Base-by-base conservation (phyloP, 2,113 vertebrate genomes). In the Vidua chalybeata region DNA sequence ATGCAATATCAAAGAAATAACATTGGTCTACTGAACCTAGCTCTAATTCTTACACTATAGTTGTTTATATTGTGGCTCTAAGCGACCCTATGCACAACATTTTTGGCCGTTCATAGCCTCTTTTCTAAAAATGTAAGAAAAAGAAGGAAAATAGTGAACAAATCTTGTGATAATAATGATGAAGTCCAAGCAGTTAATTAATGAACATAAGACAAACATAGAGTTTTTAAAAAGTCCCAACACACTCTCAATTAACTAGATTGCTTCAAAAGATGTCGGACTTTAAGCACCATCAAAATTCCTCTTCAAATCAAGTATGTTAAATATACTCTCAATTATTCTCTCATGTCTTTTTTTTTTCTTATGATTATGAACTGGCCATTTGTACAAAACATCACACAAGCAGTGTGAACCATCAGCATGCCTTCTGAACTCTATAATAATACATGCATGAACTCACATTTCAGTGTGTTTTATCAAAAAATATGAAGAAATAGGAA, bases 21-120 rank as follows among this genome's bases (percentile, higher is more conserved):
- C 13, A 7, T 2, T 45, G 37, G 7, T 30, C 15, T 69, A 7
- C 46, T 13, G 18, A 80, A 61, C 22, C 9, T 17, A 76, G 8
- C 11, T 59, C 16, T 24, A 45, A 30, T 45, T 90, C 51, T 79
- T 82, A 33, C 11, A 43, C 5, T 3, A 4, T 23, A 3, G 0
- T 41, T 87, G 59, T 71, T 84, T 4, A 19, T 37, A 41, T 72
- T 55, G 8, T 31, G 11, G 4, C 19, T 12, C 13, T 64, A 48
- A 39, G 33, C 0, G 0, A 30, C 6, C 24, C 16, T 27, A 41
- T 1, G 9, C 20, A 58, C 7, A 68, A 31, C n/a, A 17, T 2
- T 61, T 92, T 51, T 26, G 18, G 12, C 11, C 13, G 52, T 49
- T 67, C 39, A 13, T 10, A 49, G 2, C 11, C 51, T 61, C 6